These are phyloP conservation scores for Manis crassicaudata DNA, from an alignment of 2,797 vertebrate genomes.

Conservation along the genomic window DNA sequence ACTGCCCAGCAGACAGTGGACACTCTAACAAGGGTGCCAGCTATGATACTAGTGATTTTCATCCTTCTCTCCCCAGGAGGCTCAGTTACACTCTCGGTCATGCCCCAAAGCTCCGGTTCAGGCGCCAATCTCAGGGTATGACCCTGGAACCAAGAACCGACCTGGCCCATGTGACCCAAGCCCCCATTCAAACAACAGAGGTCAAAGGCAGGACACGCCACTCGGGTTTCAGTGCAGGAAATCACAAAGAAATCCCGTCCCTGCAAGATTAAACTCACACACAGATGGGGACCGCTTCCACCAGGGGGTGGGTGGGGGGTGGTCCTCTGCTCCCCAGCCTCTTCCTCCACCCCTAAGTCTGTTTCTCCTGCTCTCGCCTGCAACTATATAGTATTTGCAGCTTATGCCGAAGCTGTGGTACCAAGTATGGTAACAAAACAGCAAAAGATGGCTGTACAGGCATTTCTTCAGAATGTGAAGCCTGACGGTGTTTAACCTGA, in stretches of 20 bases:
- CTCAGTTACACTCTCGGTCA: no score
- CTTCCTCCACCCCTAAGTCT: background rate
- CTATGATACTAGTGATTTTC: accelerated
- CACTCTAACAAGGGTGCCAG: background rate
- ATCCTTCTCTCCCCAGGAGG: background rate
- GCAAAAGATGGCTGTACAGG: background rate
- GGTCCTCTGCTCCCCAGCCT: background rate
- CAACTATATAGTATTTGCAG: accelerated
- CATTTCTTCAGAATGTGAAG: background rate
- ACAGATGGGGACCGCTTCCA: background rate
- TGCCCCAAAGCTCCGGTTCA: background rate
- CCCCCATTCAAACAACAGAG: background rate
- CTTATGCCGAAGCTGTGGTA: background rate
- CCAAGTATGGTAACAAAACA: accelerated
- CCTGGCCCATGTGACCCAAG: background rate
- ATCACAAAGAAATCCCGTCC: background rate
- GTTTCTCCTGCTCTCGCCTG: background rate
- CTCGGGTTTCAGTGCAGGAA: background rate
- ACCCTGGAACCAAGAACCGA: accelerated
- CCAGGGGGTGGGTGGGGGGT: accelerated
- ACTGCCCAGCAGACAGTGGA: accelerated
- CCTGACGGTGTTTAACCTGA: background rate
- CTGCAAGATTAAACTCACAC: background rate
- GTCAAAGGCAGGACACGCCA: background rate
- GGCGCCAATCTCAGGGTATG: background rate